Conservation (phyloP, 2,797 vertebrate genomes). For the Anas bahamensis region DNA sequence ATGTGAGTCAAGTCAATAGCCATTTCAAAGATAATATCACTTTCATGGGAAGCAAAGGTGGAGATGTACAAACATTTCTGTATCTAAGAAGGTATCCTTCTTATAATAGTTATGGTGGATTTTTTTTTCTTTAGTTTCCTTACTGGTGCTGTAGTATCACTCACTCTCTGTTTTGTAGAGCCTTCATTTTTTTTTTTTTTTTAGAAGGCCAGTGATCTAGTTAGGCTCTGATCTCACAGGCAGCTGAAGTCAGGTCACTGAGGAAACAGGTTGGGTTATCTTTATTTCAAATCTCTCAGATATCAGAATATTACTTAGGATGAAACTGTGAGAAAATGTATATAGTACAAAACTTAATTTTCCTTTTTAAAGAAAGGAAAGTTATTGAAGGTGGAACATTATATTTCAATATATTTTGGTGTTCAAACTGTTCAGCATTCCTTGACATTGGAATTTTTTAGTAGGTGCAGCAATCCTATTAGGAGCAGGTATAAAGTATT, state of each 20-base stretch:
- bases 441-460: background rate
- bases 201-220: background rate
- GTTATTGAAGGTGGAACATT: background rate
- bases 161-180: background rate
- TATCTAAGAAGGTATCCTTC: background rate
- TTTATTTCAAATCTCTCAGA: background rate
- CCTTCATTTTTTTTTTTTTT: background rate
- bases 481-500: background rate
- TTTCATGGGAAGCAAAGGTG: background rate
- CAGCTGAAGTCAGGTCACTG: background rate
- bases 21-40: background rate
- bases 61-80: background rate
- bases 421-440: background rate
- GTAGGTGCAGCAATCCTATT: background rate
- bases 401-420: background rate
- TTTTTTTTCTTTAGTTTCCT: background rate
- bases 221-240: background rate
- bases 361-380: background rate
- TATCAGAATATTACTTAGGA: background rate
- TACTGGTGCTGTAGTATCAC: background rate
- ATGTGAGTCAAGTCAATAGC: constrained; percentile 38
- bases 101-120: background rate
- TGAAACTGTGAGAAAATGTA: background rate
- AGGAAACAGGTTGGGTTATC: background rate
- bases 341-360: background rate